Conservation (phyloP, 2,113 vertebrate species). For the Lates calcarifer region DNA sequence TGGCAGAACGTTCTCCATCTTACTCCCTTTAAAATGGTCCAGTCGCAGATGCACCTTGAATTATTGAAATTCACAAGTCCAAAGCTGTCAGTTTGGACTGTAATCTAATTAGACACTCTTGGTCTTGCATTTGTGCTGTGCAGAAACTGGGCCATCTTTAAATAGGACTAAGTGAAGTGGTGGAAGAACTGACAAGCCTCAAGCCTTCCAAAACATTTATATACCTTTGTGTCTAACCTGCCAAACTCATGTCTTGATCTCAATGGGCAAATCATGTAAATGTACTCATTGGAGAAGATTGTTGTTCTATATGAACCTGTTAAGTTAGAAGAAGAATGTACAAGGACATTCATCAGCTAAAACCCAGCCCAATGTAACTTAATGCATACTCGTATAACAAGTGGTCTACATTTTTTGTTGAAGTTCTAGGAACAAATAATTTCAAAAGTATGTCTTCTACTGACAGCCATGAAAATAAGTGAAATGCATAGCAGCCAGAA, state of each 20-base stretch:
- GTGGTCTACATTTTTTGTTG: neutral
- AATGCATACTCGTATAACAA: neutral
- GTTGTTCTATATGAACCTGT: neutral
- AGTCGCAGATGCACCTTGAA: constrained; percentile 44
- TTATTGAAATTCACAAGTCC: constrained; percentile 48
- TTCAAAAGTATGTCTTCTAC: neutral
- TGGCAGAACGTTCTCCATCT: neutral
- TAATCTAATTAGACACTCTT: constrained; percentile 60
- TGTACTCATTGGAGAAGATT: neutral
- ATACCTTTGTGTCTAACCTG: constrained; percentile 9
- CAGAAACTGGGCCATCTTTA: constrained; percentile 69
- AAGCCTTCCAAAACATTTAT: constrained; percentile 22
- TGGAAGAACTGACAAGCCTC: constrained; percentile 17
- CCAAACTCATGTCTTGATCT: constrained; percentile 11
- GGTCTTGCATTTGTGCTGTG: constrained; percentile 28
- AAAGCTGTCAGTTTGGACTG: constrained; percentile 56
- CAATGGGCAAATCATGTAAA: constrained; percentile 12
- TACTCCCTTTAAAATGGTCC: constrained; percentile 4
- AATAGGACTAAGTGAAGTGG: constrained; percentile 61
- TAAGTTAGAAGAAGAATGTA: neutral
- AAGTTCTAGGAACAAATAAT: neutral
- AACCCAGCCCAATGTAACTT: neutral
- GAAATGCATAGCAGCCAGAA: neutral
- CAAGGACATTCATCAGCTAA: neutral
- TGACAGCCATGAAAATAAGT: neutral